Percentiles rank a stretch among this genome's conserved stretches.
These are phyloP conservation scores for Eueremaeus valkanovi DNA, from an alignment of 2,888 invertebrate species.

Conservation along the genomic window DNA sequence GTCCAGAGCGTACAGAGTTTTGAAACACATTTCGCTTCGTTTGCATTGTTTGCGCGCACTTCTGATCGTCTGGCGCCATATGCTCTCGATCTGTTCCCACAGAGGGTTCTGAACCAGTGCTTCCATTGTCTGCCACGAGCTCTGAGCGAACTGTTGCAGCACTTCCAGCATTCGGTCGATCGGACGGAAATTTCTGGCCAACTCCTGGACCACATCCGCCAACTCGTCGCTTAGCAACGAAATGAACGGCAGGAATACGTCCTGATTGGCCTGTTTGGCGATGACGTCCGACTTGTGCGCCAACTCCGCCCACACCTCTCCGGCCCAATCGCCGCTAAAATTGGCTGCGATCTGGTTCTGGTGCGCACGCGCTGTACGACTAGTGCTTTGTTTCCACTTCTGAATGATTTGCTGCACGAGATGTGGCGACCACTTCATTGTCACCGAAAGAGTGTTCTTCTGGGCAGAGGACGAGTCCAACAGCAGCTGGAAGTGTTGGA, in stretches of 20 bases:
- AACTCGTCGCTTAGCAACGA: not conserved
- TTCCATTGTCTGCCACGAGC: not conserved
- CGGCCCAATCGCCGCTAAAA: no score
- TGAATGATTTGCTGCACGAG: not conserved
- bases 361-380: not conserved
- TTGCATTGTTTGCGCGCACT: not conserved
- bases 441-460: no score
- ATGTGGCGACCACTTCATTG: not conserved
- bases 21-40: not conserved
- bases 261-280: not conserved
- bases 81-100: not conserved
- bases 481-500: no score
- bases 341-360: not conserved
- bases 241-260: not conserved
- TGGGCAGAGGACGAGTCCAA: no score
- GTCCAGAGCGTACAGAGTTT: not conserved
- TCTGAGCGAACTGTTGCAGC: not conserved
- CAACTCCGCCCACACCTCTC: constrained; percentile 1
- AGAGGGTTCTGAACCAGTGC: not conserved
- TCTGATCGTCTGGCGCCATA: not conserved
- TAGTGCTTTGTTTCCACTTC: not conserved
- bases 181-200: not conserved
- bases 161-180: not conserved
- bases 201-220: not conserved
- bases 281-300: not conserved